These are phyloP conservation scores for Craseonycteris thonglongyai DNA, from an alignment of 2,113 vertebrate species.

Conservation along the genomic window DNA sequence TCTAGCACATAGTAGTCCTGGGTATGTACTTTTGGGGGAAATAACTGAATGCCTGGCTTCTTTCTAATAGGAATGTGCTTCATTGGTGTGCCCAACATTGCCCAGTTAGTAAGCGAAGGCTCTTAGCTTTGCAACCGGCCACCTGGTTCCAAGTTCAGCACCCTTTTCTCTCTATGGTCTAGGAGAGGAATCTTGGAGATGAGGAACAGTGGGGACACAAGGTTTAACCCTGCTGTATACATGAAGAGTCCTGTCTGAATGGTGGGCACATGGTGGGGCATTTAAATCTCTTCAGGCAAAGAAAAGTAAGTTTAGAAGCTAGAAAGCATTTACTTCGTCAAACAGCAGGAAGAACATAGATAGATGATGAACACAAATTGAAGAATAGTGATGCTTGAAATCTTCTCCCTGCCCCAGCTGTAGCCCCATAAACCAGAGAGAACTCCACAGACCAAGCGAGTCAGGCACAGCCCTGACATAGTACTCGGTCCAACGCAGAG, in stretches of 20 bases:
- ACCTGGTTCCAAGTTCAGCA: neutral
- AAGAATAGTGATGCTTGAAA: neutral
- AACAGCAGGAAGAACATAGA: neutral
- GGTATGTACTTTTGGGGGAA: neutral
- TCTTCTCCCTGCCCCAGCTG: neutral
- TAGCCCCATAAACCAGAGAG: conserved; percentile 11
- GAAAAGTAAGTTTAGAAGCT: neutral
- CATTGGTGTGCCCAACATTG: neutral
- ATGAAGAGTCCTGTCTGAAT: neutral
- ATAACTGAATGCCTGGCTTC: neutral
- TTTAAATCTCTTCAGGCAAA: neutral
- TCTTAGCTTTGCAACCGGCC: neutral
- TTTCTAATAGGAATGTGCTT: neutral
- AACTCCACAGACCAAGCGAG: neutral
- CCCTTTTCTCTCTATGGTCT: neutral
- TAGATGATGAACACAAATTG: neutral
- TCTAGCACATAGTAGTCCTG: neutral
- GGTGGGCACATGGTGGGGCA: neutral
- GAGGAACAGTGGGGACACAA: neutral
- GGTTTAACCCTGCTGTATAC: neutral
- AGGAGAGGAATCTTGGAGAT: neutral
- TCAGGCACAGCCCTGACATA: conserved; percentile 40
- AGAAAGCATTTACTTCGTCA: neutral
- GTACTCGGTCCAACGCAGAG: conserved; percentile 19
- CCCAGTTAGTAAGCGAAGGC: neutral